Percentiles rank a stretch among this genome's conserved stretches.
Conservation (phyloP, 2,797 vertebrate species). For the Pyrocephalus nanus region DNA sequence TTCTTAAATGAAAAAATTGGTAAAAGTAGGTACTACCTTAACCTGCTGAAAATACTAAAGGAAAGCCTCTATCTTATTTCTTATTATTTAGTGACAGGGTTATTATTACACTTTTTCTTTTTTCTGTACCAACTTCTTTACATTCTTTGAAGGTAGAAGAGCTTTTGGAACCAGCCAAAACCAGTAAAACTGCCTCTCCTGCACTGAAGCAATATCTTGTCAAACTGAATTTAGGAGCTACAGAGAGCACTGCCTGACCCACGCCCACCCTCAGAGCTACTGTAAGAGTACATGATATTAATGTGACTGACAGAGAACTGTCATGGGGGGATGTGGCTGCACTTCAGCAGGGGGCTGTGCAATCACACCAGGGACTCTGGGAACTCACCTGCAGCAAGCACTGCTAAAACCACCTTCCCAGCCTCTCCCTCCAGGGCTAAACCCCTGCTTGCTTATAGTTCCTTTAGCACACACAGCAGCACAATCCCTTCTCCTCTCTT, state of each 20-base stretch:
- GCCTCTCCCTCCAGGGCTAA: not conserved
- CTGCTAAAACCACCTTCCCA: not conserved
- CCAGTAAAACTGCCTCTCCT: not conserved
- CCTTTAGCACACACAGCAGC: not conserved
- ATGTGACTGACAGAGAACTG: not conserved
- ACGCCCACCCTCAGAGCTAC: not conserved
- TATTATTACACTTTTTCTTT: not conserved
- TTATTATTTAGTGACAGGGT: not conserved
- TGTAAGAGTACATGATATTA: accelerated
- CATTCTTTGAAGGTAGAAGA: not conserved
- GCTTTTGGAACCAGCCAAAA: not conserved
- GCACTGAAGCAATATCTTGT: not conserved
- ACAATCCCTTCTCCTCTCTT: not conserved
- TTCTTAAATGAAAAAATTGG: not conserved
- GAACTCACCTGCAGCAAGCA: not conserved
- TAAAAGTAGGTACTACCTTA: not conserved
- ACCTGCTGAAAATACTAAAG: not conserved
- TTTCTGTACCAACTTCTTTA: not conserved
- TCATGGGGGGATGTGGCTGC: not conserved
- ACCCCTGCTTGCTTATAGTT: not conserved
- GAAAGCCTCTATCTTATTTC: not conserved
- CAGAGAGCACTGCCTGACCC: not conserved
- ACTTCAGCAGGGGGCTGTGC: not conserved
- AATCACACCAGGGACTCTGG: not conserved
- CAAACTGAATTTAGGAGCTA: not conserved